Base-by-base conservation (phyloP, 2,797 vertebrate species). In the Phalanger gymnotis region DNA sequence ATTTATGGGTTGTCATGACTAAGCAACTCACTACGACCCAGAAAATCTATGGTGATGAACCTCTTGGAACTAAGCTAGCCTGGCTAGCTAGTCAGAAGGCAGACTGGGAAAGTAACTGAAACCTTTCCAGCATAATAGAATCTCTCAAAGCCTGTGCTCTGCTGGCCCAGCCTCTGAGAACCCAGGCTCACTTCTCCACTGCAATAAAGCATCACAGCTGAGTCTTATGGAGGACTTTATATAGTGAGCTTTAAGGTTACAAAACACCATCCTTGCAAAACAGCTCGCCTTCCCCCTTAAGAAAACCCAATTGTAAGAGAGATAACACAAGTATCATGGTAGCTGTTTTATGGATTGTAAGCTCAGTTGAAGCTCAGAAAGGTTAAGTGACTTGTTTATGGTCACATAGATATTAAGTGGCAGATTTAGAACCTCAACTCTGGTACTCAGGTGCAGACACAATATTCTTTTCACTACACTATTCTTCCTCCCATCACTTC, bases 131-230 rank as follows among this genome's bases (percentile, higher is more conserved):
- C 19, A 25, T 47, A n/a, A 19, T 9, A 30, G 3, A 54, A 31
- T 25, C 5, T 31, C 6, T 0, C 5, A 13, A 51, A 34, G 27
- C 55, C 81, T 56, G 4, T 58, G 27, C 27, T 53, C 91, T 5
- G 47, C 52, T 93, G 92, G 95, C 51, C 95, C 98, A 97, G 92
- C 94, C 97, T 99, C 99, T 99, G 99, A 99, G 40, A 99, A 99
- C 66, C 6, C n/a, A 47, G 2, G 3, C 16, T 81, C 40, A 47
- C 73, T 87, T 81, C n/a, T 47, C n/a, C 47, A 47, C 19, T 40
- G n/a, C 19, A 22, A 81, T 25, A 81, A 81, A 9, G 19, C 19
- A 47, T 81, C 7, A 47, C n/a, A 81, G 19, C 4, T 5, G 6
- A 25, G 7, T 81, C 40, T 40, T 81, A 81, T n/a, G 0, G 66